Evolutionary conservation across 2,113 vertebrate genomes (phyloP).

Genomic region (Gobius niger): DNA sequence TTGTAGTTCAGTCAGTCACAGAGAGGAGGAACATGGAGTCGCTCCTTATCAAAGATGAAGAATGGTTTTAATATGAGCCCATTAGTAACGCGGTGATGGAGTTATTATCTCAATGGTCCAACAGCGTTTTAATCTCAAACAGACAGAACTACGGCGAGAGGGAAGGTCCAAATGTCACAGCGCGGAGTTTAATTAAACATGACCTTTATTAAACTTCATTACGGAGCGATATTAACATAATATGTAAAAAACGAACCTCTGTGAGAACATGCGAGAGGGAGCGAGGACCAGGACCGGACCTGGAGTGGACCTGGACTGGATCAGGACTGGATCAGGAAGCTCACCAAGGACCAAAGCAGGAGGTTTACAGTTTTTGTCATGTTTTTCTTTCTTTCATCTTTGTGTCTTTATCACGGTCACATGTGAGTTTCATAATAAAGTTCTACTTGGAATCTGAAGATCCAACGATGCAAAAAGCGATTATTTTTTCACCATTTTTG

Average conservation of each 20-base stretch:
- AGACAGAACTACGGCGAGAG: background rate
- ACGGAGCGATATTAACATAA: background rate
- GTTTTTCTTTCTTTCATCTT: no score
- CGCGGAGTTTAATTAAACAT: background rate
- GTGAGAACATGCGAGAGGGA: background rate
- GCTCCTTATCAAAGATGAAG: background rate
- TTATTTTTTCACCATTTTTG: no score
- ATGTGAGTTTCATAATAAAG: no score
- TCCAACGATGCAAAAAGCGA: no score
- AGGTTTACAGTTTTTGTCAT: no score
- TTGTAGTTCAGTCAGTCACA: no score
- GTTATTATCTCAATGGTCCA: background rate
- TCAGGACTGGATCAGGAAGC: no score
- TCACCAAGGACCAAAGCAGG: no score
- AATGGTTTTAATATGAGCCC: background rate
- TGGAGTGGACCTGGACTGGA: no score
- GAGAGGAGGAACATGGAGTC: background rate
- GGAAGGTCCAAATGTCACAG: background rate
- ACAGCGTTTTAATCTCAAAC: conserved; percentile 1
- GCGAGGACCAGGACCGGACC: no score
- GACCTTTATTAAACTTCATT: conserved; percentile 1
- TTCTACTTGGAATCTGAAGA: no score
- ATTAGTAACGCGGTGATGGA: background rate
- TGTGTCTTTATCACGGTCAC: no score
- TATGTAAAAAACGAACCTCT: background rate